Evolutionary conservation across 2,888 invertebrate genomes (phyloP).

Genomic region (Patella pellucida): DNA sequence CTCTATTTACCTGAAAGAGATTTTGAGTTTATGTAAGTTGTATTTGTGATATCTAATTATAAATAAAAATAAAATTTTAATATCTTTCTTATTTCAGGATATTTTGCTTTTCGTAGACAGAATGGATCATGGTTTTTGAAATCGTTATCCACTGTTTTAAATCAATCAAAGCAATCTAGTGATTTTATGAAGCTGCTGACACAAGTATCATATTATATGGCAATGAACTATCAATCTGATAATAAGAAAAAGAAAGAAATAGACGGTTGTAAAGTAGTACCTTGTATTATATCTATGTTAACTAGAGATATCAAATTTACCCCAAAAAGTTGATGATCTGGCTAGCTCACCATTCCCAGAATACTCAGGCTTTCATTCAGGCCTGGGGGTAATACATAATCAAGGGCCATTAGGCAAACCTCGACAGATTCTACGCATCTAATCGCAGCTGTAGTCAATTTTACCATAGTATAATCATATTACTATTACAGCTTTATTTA

Average conservation of each 20-base stretch:
- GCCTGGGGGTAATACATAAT: too few species aligned
- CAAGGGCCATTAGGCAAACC: too few species aligned
- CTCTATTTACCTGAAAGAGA: too few species aligned
- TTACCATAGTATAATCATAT: too few species aligned
- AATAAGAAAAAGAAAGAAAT: slow-evolving; percentile 30
- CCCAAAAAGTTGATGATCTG: not conserved
- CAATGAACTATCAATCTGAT: slow-evolving; percentile 37
- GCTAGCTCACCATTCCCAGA: too few species aligned
- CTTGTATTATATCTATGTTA: slow-evolving; percentile 47
- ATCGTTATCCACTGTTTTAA: slow-evolving; percentile 38
- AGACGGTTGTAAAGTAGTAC: slow-evolving; percentile 44
- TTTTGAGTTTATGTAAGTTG: too few species aligned
- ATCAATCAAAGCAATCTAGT: slow-evolving; percentile 19
- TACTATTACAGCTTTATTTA: too few species aligned
- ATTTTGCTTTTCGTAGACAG: slow-evolving; percentile 49
- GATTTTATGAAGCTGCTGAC: slow-evolving; percentile 37
- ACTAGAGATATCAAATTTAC: slow-evolving; percentile 46
- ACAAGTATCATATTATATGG: slow-evolving; percentile 36
- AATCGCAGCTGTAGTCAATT: too few species aligned
- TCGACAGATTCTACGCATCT: too few species aligned
- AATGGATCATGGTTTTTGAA: slow-evolving; percentile 49
- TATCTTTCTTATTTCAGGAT: slow-evolving; percentile 33
- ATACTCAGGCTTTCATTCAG: too few species aligned
- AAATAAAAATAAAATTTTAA: not conserved
- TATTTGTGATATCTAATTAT: too few species aligned